Evolutionary conservation across 2,888 invertebrate species (phyloP).

Genomic region (Biston betularia): DNA sequence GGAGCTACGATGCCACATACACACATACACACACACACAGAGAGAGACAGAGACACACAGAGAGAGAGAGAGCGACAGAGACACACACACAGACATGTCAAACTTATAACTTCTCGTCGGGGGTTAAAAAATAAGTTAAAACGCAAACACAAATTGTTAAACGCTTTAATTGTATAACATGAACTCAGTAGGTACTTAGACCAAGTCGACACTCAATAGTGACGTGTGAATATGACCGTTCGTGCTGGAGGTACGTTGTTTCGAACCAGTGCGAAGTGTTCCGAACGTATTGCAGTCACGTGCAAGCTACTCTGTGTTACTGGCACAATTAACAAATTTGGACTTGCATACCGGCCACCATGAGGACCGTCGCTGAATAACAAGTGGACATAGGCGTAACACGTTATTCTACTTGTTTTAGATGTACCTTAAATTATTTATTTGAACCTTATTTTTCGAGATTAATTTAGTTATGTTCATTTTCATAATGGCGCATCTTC

Average conservation of each 20-base stretch:
- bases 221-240: constrained; percentile 51
- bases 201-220: not conserved
- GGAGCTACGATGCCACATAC: no score
- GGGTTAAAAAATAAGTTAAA: no score
- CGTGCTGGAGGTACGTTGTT: constrained; percentile 62
- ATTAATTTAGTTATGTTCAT: no score
- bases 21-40: no score
- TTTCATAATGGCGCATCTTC: no score
- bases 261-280: constrained; percentile 34
- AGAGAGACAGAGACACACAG: no score
- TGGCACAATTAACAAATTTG: constrained; percentile 76
- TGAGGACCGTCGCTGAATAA: constrained; percentile 37
- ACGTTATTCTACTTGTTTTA: constrained; percentile 25
- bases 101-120: no score
- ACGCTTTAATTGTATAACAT: not conserved
- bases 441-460: no score
- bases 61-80: no score
- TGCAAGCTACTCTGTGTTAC: constrained; percentile 66
- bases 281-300: constrained; percentile 70
- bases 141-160: no score
- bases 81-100: no score
- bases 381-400: constrained; percentile 35
- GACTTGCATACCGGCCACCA: constrained; percentile 47
- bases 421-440: not conserved
- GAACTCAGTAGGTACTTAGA: not conserved